Base-by-base conservation (phyloP, 2,888 invertebrate species). In the Alentia gelatinosa region DNA sequence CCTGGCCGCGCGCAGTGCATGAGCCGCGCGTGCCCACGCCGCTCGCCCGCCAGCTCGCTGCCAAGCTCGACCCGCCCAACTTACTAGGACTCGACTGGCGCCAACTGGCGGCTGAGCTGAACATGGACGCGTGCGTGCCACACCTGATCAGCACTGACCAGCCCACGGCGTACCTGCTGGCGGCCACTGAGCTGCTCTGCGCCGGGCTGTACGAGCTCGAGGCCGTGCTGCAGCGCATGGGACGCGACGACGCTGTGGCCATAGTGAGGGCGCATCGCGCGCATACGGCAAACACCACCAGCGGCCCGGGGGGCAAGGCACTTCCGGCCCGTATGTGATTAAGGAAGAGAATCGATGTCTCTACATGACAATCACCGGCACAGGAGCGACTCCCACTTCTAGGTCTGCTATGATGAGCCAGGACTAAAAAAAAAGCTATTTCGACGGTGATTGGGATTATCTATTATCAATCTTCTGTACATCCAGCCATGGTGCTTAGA, bases 11-110 rank as follows among this genome's bases (percentile, higher is more conserved):
- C 26, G 9, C 26, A n/a, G 86, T 86, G 9, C 26, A 12, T 5
- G 30, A 26, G 30, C 26, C 23, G 30, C 42, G 42, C 86, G 50
- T 86, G 7, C 47, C 86, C 26, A 30, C 40, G 33, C 5, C 23
- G 35, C 63, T 89, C 23, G 68, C 0, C 30, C 89, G n/a, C n/a
- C 47, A 63, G 63, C 56, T 89, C 3, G 56, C 63, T 9, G 39
- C 63, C 63, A 56, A 12, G 19, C 63, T 89, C 15, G 89, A 89
- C 63, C 89, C 89, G 30, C 89, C 89, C 12, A 39, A 63, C 33
- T 39, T 56, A 30, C 89, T 56, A 23, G 63, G 89, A 1, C 63
- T 37, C 0, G 89, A 89, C 89, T 89, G 89, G 89, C 56, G 89
- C 26, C 89, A 89, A 9, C 63, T 89, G 89, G 68, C 89, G 26